phyloP scores from a whole-genome alignment of 2,888 invertebrate genomes.

The Drosophila leonis region DNA sequence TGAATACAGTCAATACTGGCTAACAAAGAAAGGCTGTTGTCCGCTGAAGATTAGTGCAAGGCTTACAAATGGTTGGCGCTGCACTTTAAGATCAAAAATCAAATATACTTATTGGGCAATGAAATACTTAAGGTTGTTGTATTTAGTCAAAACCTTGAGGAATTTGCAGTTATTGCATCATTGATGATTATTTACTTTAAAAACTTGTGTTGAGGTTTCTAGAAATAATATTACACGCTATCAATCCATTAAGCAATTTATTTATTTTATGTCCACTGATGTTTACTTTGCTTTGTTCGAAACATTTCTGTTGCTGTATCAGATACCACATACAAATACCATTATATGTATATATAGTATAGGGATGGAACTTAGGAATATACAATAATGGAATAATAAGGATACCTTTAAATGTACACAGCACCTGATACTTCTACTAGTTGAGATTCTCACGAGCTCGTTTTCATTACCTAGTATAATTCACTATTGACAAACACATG shows the following conservation, averaged over 20 bases:
- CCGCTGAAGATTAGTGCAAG: neutral
- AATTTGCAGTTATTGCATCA: neutral
- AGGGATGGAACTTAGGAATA: neutral
- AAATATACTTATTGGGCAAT: too few relatives aligned
- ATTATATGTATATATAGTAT: neutral
- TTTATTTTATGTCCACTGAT: slow-evolving; percentile 2
- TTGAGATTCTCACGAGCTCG: neutral
- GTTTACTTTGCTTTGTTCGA: slow-evolving; percentile 12
- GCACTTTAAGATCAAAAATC: neutral
- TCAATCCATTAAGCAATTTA: slow-evolving; percentile 1
- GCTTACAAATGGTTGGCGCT: neutral
- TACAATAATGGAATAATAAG: neutral
- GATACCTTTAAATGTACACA: neutral
- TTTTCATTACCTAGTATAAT: neutral
- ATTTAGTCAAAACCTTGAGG: neutral
- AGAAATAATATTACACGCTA: slow-evolving; percentile 4
- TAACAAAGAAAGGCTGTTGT: neutral
- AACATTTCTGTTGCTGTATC: neutral
- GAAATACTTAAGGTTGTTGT: too few relatives aligned
- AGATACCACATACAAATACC: neutral
- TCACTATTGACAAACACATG: neutral
- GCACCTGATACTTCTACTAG: neutral
- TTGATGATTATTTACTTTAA: slow-evolving; percentile 1
- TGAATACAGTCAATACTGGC: slow-evolving; percentile 52
- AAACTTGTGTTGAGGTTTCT: slow-evolving; percentile 2